Evolutionary conservation across 2,888 invertebrate species (phyloP), one percentile per base, ranked within the genome.

Genomic region (Ormia ochracea): DNA sequence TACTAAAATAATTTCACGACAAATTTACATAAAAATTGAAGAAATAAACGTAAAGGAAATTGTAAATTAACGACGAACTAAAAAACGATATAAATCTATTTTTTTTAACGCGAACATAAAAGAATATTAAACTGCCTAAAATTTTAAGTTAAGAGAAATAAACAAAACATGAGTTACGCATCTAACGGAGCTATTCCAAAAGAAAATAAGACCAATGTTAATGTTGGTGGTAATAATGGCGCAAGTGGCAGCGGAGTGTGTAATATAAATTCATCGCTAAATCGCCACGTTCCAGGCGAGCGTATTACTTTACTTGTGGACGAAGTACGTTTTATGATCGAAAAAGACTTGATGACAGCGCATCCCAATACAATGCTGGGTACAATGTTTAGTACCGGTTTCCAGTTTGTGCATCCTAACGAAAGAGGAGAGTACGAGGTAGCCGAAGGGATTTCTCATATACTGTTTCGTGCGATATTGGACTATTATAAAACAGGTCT

Each of bases 281-380:
- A 78, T n/a, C 85, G 85, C 7, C 77, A 84, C 7, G 82, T 78
- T 12, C 84, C 87, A 5, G 86, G 87, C 6, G 96, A 96, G 84
- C 91, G 96, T 75, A 95, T 98, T 68, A 97, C 97, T 2, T 91
- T 99, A 59, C 94, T 99, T n/a, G 99, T 99, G 12, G 99, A 99
- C 87, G 97, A 96, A 85, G 98, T 98, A 0, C 92, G 97, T 82
- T 98, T 98, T 89, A 94, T 98, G 52, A 94, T 98, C 21, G 98
- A 98, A 89, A 96, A 97, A 5, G 94, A 96, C 1, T 92, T 98
- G 81, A 96, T 99, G 86, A 95, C 96, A 9, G 95, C 96, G 2
- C 96, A 98, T 90, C 98, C 99, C 0, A 98, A 99, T 88, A 99
- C 99, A 0, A 98, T 99, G 98, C 91, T 99, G 33, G 99, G 99